Evolutionary conservation across 2,888 invertebrate genomes (phyloP).

Genomic region (Lasius fuliginosus): DNA sequence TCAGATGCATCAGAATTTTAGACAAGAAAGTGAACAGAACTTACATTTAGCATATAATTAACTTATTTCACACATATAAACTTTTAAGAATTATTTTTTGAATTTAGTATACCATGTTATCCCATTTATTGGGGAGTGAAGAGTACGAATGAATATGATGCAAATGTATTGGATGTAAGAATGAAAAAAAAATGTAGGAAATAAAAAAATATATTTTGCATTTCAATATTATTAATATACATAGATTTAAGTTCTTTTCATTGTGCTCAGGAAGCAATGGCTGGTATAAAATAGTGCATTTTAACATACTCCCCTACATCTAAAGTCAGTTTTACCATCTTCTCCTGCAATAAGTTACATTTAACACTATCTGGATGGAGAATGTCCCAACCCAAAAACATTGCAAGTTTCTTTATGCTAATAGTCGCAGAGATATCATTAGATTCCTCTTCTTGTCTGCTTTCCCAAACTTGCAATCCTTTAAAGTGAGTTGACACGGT

Average conservation of each 20-base stretch:
- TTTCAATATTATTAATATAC: slow-evolving; percentile 18
- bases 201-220: slow-evolving; percentile 60
- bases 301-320: slow-evolving; percentile 92
- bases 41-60: slow-evolving; percentile 89
- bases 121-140: slow-evolving; percentile 6
- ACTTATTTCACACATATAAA: slow-evolving; percentile 26
- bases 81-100: slow-evolving; percentile 1
- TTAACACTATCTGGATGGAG: slow-evolving; percentile 91
- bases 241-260: neutral
- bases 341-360: slow-evolving; percentile 92
- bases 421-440: slow-evolving; percentile 89
- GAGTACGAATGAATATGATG: slow-evolving; percentile 10
- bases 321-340: slow-evolving; percentile 91
- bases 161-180: slow-evolving; percentile 27
- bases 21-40: slow-evolving; percentile 91
- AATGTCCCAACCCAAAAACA: slow-evolving; percentile 93
- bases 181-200: slow-evolving; percentile 47
- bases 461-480: slow-evolving; percentile 89
- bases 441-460: slow-evolving; percentile 85
- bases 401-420: slow-evolving; percentile 93
- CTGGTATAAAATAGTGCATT: slow-evolving; percentile 93
- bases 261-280: slow-evolving; percentile 86
- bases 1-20: slow-evolving; percentile 92
- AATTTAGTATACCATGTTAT: neutral
- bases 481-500: slow-evolving; percentile 94